These are phyloP conservation scores for Andrena minutula DNA, from an alignment of 2,888 invertebrate species.

Conservation along the genomic window DNA sequence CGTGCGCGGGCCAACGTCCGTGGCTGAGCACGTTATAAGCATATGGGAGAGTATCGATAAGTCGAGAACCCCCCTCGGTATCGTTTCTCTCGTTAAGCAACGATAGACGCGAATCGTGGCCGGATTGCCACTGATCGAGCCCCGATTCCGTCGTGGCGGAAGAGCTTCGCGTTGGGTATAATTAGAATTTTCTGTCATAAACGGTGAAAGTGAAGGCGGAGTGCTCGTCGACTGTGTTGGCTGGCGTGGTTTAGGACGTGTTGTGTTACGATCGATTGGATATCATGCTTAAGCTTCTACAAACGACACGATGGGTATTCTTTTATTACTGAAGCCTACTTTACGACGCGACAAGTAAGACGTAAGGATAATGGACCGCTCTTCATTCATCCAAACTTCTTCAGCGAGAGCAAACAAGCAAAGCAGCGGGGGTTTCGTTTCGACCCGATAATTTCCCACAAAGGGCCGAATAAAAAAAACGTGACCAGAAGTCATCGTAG, in stretches of 20 bases:
- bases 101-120: slow-evolving; percentile 8
- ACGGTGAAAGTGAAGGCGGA: background rate
- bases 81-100: slow-evolving; percentile 38
- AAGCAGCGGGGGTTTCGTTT: background rate
- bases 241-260: background rate
- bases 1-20: slow-evolving; percentile 17
- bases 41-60: slow-evolving; percentile 55
- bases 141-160: slow-evolving; percentile 5
- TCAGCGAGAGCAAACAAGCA: slow-evolving; percentile 9
- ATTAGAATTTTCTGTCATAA: background rate
- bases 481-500: slow-evolving; percentile 39
- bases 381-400: background rate
- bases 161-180: slow-evolving; percentile 2
- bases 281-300: background rate
- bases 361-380: background rate
- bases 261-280: background rate
- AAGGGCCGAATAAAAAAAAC: slow-evolving; percentile 40
- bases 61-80: slow-evolving; percentile 21
- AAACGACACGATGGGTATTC: background rate
- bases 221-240: background rate
- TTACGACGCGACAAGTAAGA: too few species aligned
- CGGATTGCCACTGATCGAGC: background rate
- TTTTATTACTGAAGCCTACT: too few species aligned
- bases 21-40: slow-evolving; percentile 54
- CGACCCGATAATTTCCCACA: slow-evolving; percentile 42